Evolutionary conservation across 2,888 invertebrate genomes (phyloP).

Genomic region (Onthophagus sagittarius): DNA sequence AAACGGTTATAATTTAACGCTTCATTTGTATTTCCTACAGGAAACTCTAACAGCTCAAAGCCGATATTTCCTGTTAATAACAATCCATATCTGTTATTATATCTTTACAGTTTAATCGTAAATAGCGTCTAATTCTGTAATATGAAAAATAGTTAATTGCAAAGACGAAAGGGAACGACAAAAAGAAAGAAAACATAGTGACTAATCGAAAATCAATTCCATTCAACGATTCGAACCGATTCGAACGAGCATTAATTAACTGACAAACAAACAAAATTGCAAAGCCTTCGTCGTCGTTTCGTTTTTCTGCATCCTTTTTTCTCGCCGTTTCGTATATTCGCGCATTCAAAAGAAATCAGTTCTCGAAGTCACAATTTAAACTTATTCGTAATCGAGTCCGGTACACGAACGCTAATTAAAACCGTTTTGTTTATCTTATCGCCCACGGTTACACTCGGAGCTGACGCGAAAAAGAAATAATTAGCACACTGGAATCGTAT

Average conservation of each 20-base stretch:
- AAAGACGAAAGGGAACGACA: neutral
- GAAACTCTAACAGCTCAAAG: neutral
- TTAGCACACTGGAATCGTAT: conserved; percentile 9
- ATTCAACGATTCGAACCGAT: neutral
- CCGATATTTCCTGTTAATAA: no score
- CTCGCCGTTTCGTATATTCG: neutral
- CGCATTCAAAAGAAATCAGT: neutral
- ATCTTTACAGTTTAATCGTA: no score
- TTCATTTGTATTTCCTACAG: neutral
- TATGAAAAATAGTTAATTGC: neutral
- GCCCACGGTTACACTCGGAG: conserved; percentile 1
- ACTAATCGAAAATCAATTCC: neutral
- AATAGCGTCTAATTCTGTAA: neutral
- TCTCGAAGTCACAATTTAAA: neutral
- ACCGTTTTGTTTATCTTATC: conserved; percentile 12
- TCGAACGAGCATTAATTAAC: neutral
- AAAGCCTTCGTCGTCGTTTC: neutral
- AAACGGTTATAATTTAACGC: neutral
- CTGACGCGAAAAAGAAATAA: conserved; percentile 9
- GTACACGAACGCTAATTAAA: conserved; percentile 7
- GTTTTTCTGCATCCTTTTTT: neutral
- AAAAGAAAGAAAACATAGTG: neutral
- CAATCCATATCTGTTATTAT: no score
- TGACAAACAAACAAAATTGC: neutral
- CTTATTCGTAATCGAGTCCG: neutral